Conservation (phyloP, 1,140 invertebrate species). For the Akabosia matsudoensis region DNA sequence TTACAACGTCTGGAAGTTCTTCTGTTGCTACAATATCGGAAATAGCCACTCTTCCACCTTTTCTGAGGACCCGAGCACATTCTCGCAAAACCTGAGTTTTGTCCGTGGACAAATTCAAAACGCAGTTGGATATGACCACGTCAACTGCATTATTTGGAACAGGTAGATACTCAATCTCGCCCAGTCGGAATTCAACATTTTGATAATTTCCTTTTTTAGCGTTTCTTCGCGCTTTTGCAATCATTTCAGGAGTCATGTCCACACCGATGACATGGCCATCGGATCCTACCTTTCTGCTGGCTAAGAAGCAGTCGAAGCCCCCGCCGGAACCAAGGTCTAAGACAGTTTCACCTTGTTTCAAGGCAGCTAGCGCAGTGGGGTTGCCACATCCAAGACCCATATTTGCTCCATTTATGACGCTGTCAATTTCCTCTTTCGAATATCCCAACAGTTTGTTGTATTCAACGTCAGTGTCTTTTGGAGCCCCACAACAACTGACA, state of each 20-base stretch:
- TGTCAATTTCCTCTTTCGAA: slow-evolving; percentile 26
- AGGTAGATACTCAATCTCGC: slow-evolving; percentile 40
- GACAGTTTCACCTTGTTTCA: slow-evolving; percentile 31
- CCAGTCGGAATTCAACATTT: slow-evolving; percentile 35
- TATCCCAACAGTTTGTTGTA: slow-evolving; percentile 30
- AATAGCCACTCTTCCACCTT: slow-evolving; percentile 28
- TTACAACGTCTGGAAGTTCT: slow-evolving; percentile 21
- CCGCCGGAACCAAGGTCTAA: slow-evolving; percentile 34
- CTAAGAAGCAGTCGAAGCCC: slow-evolving; percentile 35
- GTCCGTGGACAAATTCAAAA: slow-evolving; percentile 13
- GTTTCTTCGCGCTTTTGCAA: slow-evolving; percentile 28
- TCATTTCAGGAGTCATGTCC: slow-evolving; percentile 40
- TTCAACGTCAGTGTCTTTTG: slow-evolving; percentile 22
- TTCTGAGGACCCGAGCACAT: slow-evolving; percentile 26
- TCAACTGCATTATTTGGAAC: slow-evolving; percentile 32
- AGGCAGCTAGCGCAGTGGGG: slow-evolving; percentile 23
- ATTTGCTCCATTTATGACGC: slow-evolving; percentile 32
- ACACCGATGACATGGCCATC: slow-evolving; percentile 36
- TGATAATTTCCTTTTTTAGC: slow-evolving; percentile 24
- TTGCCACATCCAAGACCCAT: slow-evolving; percentile 34
- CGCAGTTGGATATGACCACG: slow-evolving; percentile 37
- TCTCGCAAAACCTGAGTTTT: slow-evolving; percentile 29
- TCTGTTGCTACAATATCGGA: slow-evolving; percentile 33
- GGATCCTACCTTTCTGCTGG: slow-evolving; percentile 28
- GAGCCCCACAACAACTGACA: slow-evolving; percentile 23